Evolutionary conservation across 2,888 invertebrate genomes (phyloP), one percentile per base, ranked within the genome.

Genomic region (Lymantria dispar): DNA sequence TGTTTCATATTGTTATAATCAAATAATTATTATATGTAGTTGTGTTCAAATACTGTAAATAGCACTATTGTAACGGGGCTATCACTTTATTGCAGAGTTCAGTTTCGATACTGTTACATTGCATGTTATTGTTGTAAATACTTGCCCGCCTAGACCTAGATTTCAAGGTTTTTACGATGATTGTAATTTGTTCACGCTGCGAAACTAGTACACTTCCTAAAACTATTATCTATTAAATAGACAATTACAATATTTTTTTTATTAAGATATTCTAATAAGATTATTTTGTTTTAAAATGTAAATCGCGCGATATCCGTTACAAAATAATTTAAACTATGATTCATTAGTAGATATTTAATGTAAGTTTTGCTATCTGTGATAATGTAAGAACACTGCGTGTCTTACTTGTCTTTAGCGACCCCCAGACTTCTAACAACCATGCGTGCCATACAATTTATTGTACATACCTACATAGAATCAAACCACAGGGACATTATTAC

Each of bases 141-240:
- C 58, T 64, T 63, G 52, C 55, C 54, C 56, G 68, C 69, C 76
- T 74, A 76, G 74, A 75, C 73, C 74, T 70, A 76, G 62, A 68
- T 74, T 50, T 54, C 63, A 72, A 70, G 63, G 72, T 64, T 62
- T 64, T 59, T 45, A 44, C 51, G 44, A 14, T 22, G n/a, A n/a
- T n/a, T n/a, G 48, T 52, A 62, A 58, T 54, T 53, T 55, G 56
- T 46, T 54, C 40, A 33, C 50, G 51, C 43, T 51, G 48, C 39
- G 48, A 37, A 58, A 62, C 40, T 60, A 43, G 43, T 52, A 47
- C 52, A 60, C 58, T 60, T 67, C 54, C 64, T 49, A 48, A 57
- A 58, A 12, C n/a, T 38, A 38, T 38, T 36, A 11, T 36, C 36
- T 36, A 36, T 11, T 50, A 15, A 45, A 43, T 40, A 22, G 22